Evolutionary conservation across 1,140 invertebrate species (phyloP).

Genomic region (Calosoma granatense): DNA sequence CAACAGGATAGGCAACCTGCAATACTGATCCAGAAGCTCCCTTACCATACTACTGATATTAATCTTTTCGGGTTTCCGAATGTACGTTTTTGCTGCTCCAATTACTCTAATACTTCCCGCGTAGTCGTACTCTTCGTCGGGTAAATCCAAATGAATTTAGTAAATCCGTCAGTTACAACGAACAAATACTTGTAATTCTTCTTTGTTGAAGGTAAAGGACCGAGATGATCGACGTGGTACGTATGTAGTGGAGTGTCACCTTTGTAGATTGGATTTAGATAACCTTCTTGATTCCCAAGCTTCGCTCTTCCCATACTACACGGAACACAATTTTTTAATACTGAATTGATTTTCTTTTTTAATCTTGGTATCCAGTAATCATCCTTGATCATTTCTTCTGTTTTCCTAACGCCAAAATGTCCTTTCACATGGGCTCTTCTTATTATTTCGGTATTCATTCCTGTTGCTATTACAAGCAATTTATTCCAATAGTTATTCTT

Average conservation of each 20-base stretch:
- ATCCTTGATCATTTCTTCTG: too few relatives aligned
- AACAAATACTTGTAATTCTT: slow-evolving; percentile 19
- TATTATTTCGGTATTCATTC: too few relatives aligned
- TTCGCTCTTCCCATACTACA: too few relatives aligned
- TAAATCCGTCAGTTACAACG: slow-evolving; percentile 23
- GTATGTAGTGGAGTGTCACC: too few relatives aligned
- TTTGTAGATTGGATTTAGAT: slow-evolving; percentile 1
- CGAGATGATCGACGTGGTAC: too few relatives aligned
- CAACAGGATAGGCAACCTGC: too few relatives aligned
- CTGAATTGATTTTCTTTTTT: not conserved
- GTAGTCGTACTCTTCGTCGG: slow-evolving; percentile 19
- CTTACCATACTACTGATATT: too few relatives aligned
- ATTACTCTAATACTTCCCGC: not conserved
- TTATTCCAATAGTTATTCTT: not conserved
- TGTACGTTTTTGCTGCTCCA: slow-evolving; percentile 10
- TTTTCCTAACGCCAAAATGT: not conserved
- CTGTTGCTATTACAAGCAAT: too few relatives aligned
- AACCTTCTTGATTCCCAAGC: too few relatives aligned
- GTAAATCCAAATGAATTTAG: too few relatives aligned
- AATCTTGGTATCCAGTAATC: slow-evolving; percentile 9
- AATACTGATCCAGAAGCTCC: too few relatives aligned
- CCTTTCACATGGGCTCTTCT: not conserved
- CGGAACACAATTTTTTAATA: not conserved
- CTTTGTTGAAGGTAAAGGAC: slow-evolving; percentile 19
- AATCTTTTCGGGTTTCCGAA: slow-evolving; percentile 11